phyloP scores from a whole-genome alignment of 1,140 invertebrate genomes.

The Heliconius hewitsoni region DNA sequence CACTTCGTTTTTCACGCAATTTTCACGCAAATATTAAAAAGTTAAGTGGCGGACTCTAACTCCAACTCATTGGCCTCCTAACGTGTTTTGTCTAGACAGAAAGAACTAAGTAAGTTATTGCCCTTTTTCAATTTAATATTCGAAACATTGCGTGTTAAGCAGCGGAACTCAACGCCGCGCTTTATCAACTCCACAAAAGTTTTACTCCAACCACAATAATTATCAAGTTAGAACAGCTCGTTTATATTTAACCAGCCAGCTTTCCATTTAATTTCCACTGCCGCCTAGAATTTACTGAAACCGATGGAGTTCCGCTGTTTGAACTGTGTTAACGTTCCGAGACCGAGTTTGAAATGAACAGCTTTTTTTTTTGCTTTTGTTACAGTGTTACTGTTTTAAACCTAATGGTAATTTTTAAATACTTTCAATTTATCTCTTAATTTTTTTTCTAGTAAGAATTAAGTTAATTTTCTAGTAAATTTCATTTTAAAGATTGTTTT shows the following conservation, averaged over 20 bases:
- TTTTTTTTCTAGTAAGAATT: too few relatives aligned
- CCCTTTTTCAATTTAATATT: too few relatives aligned
- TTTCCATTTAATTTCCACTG: conserved; percentile 3
- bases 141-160: too few relatives aligned
- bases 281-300: conserved; percentile 9
- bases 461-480: too few relatives aligned
- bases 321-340: not conserved
- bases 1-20: too few relatives aligned
- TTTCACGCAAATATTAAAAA: too few relatives aligned
- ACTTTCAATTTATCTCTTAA: not conserved
- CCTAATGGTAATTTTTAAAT: not conserved
- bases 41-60: too few relatives aligned
- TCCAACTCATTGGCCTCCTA: too few relatives aligned
- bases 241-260: conserved; percentile 1
- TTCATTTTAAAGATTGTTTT: too few relatives aligned
- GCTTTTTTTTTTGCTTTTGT: not conserved
- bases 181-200: not conserved
- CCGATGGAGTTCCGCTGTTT: conserved; percentile 9
- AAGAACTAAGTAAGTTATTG: too few relatives aligned
- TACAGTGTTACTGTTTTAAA: not conserved
- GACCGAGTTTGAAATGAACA: conserved; percentile 1
- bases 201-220: not conserved
- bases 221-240: not conserved
- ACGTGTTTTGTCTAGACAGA: too few relatives aligned
- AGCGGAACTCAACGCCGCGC: too few relatives aligned